Percentiles rank a stretch among this genome's conserved stretches.
These are phyloP conservation scores for Rhizomys pruinosus DNA, from an alignment of 2,113 vertebrate genomes.

Conservation along the genomic window DNA sequence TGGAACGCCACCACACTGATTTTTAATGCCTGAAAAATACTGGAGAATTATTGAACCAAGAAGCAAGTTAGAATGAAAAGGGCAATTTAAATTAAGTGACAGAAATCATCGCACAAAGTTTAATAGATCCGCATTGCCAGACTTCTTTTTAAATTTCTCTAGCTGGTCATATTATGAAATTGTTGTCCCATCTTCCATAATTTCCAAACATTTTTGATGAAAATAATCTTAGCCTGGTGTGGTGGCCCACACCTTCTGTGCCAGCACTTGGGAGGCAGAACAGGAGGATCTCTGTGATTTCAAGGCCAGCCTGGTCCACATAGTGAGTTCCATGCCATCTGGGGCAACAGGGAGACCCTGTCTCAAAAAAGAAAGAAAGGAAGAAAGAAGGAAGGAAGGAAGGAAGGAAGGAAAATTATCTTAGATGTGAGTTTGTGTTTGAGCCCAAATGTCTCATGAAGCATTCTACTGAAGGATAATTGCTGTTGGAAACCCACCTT, in stretches of 20 bases:
- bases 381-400: no score
- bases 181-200: conserved; percentile 62
- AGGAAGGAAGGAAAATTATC: no score
- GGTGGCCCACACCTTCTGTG: no score
- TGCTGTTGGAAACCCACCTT: not conserved
- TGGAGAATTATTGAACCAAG: not conserved
- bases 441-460: not conserved
- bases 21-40: conserved; percentile 27
- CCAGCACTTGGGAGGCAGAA: no score
- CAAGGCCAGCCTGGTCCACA: no score
- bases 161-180: conserved; percentile 50
- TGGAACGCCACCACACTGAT: not conserved
- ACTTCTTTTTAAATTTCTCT: conserved; percentile 43
- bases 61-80: not conserved
- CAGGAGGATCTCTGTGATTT: no score
- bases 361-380: no score
- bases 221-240: conserved; percentile 69
- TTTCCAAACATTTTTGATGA: conserved; percentile 39
- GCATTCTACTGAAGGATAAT: not conserved
- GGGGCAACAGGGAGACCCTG: no score
- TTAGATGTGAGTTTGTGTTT: conserved; percentile 40
- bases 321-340: no score
- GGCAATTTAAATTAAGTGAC: not conserved
- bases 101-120: not conserved
- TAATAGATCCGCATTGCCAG: conserved; percentile 21